Evolutionary conservation across 2,888 invertebrate species (phyloP).

Genomic region (Drosophila ezoana): DNA sequence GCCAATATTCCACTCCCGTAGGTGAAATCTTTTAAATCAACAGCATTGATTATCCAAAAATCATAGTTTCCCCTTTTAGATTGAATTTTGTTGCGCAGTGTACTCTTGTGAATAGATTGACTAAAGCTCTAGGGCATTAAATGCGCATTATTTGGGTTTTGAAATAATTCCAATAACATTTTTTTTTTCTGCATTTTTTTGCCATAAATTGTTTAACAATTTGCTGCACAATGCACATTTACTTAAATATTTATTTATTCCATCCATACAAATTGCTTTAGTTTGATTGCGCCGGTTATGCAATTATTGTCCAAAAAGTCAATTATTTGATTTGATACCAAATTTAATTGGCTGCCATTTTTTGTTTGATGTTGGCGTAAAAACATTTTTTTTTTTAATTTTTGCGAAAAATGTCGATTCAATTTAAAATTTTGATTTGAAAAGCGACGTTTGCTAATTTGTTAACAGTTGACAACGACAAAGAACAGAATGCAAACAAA

Average conservation of each 20-base stretch:
- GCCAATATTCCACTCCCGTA: too few species aligned
- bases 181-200: background rate
- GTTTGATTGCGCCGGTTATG: constrained; percentile 10
- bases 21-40: too few species aligned
- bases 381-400: background rate
- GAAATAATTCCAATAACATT: background rate
- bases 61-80: too few species aligned
- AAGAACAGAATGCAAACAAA: constrained; percentile 11
- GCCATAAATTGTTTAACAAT: constrained; percentile 10
- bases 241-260: background rate
- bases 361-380: constrained; percentile 2
- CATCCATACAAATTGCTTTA: background rate
- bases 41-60: too few species aligned
- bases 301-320: constrained; percentile 16
- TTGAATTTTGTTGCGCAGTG: constrained; percentile 4
- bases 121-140: background rate
- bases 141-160: background rate
- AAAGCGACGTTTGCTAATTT: constrained; percentile 32
- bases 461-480: constrained; percentile 18
- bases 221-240: constrained; percentile 31
- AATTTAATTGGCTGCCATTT: constrained; percentile 9
- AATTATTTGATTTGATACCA: constrained; percentile 25
- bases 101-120: background rate
- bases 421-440: constrained; percentile 30
- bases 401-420: constrained; percentile 27